Percentiles rank a stretch among this genome's conserved stretches.
Conservation (phyloP, 1,140 invertebrate species). For the Platyscapa corneri region DNA sequence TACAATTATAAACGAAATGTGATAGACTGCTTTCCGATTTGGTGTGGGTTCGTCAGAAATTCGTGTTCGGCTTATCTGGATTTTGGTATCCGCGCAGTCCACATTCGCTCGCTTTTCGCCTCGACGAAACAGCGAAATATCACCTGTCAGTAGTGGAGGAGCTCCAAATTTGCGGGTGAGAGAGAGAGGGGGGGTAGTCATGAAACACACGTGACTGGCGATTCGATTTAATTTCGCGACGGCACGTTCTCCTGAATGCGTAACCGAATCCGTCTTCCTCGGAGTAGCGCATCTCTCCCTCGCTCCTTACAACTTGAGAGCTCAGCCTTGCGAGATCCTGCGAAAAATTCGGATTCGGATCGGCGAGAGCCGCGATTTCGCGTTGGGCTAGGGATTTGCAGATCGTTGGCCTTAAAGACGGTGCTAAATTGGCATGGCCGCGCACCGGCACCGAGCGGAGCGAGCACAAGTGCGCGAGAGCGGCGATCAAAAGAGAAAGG, state of each 20-base stretch:
- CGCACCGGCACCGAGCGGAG: too few species aligned
- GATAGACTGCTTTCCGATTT: too few species aligned
- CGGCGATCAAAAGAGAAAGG: slow-evolving; percentile 45
- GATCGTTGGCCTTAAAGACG: slow-evolving; percentile 22
- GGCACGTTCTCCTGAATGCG: slow-evolving; percentile 3
- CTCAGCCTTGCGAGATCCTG: too few species aligned
- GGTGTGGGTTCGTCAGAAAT: too few species aligned
- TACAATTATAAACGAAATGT: too few species aligned
- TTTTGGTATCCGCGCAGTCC: too few species aligned
- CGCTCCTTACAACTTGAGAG: too few species aligned
- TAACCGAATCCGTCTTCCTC: neutral
- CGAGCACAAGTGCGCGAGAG: neutral
- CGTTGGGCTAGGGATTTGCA: slow-evolving; percentile 20
- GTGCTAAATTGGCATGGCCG: slow-evolving; percentile 14
- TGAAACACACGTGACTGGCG: slow-evolving; percentile 2
- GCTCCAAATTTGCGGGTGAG: neutral
- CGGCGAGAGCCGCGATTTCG: too few species aligned
- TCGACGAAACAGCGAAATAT: neutral
- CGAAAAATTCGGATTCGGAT: too few species aligned
- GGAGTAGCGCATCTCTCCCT: too few species aligned
- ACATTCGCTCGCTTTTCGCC: neutral
- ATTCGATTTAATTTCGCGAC: slow-evolving; percentile 23
- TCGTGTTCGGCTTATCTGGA: too few species aligned
- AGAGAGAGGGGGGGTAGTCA: neutral
- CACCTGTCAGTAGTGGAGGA: neutral